phyloP scores from a whole-genome alignment of 2,113 vertebrate species.

The Pachypanchax playfairii region DNA sequence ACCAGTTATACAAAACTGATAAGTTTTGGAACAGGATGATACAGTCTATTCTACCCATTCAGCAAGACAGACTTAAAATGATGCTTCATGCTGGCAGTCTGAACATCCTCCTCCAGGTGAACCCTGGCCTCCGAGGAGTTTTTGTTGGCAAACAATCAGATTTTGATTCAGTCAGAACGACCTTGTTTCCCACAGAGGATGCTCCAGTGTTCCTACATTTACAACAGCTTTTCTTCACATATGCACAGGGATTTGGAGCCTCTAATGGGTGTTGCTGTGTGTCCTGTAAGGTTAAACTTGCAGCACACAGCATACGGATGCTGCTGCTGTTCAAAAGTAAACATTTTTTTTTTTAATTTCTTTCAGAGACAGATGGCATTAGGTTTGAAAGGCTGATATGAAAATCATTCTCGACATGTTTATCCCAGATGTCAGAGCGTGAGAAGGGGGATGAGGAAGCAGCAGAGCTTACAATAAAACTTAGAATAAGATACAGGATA shows the following conservation, averaged over 20 bases:
- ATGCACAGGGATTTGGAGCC: constrained; percentile 7
- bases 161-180: neutral
- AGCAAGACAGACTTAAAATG: neutral
- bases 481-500: constrained; percentile 2
- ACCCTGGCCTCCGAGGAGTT: neutral
- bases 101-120: neutral
- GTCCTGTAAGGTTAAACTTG: constrained; percentile 31
- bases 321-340: constrained; percentile 42
- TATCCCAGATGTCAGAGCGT: neutral
- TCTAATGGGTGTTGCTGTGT: constrained; percentile 19
- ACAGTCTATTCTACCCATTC: too few relatives aligned
- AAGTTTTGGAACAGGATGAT: too few relatives aligned
- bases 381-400: constrained; percentile 37
- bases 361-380: constrained; percentile 47
- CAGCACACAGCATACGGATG: constrained; percentile 24
- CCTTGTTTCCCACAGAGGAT: constrained; percentile 11
- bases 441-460: neutral
- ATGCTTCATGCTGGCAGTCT: neutral
- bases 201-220: constrained; percentile 9
- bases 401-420: constrained; percentile 41
- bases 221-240: constrained; percentile 10
- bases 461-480: constrained; percentile 19
- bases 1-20: too few relatives aligned
- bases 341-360: constrained; percentile 26
- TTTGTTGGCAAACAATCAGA: constrained; percentile 7